Evolutionary conservation across 2,888 invertebrate genomes (phyloP), one percentile per base, ranked within the genome.

Genomic region (Sipha maydis): DNA sequence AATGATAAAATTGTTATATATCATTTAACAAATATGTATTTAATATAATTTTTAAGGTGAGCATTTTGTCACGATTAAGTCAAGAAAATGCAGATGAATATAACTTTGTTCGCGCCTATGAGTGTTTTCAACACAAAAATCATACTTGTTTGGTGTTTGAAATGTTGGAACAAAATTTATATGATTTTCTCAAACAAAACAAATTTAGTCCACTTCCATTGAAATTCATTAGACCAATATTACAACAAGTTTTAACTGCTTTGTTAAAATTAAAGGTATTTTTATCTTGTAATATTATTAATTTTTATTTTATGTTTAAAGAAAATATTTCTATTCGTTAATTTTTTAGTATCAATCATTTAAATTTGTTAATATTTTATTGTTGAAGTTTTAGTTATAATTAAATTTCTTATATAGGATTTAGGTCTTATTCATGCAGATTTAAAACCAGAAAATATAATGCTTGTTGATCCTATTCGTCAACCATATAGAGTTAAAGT

Each of bases 111-210:
- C 97, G 99, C 90, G 99, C 99, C 80, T 99, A 98, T 93, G 99
- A 99, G 93, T 99, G 99, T 93, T 99, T 99, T 93, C 98, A 98
- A 93, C 99, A 99, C 93, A 98, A 99, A 93, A 98, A 98, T 92
- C 99, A 99, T 94, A 99, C 99, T 89, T 99, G 99, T 93, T 95
- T 99, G 93, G 99, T 99, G 92, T 99, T 99, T 92, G 99, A 99
- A 93, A 99, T 99, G 99, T 95, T 99, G 91, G 99, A 99, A 92
- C 99, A 99, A 94, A 99, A 99, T 93, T 94, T 99, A 90, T 99
- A 99, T 93, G 99, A 99, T 94, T 99, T 99, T 93, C 95, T 99
- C 91, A 99, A 99, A 92, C 98, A 99, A 93, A 99, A 99, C 93
- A 99, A 99, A 94, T 99, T 99, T 93, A 98, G 98, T 92, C 99